phyloP scores from a whole-genome alignment of 2,888 invertebrate species.

The Sesia apiformis region DNA sequence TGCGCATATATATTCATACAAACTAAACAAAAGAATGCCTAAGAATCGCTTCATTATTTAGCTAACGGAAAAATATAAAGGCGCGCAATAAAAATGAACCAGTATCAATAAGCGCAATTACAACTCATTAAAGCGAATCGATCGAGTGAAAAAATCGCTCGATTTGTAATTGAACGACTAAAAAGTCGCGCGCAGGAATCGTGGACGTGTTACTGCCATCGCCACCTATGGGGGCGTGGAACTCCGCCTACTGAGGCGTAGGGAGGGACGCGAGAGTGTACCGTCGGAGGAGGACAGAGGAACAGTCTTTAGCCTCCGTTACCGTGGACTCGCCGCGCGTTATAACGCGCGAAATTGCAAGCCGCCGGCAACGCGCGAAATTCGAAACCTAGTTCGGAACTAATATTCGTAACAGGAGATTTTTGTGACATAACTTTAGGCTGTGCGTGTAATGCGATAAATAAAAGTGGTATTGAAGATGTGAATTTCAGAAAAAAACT shows the following conservation, averaged over 20 bases:
- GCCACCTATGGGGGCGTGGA: conserved; percentile 22
- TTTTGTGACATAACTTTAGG: too few species aligned
- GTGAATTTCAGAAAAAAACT: too few species aligned
- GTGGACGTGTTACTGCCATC: background rate
- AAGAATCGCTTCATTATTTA: too few species aligned
- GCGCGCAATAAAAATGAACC: conserved; percentile 15
- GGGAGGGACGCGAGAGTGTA: conserved; percentile 52
- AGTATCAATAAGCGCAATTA: conserved; percentile 62
- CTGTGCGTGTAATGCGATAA: too few species aligned
- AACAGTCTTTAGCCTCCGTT: conserved; percentile 53
- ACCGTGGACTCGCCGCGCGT: conserved; percentile 60
- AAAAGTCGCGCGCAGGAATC: conserved; percentile 28
- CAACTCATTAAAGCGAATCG: conserved; percentile 55
- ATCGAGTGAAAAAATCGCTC: conserved; percentile 41
- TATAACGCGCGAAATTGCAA: conserved; percentile 3
- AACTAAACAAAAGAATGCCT: too few species aligned
- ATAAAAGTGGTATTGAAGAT: too few species aligned
- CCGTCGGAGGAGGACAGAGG: conserved; percentile 51
- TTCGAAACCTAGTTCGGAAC: background rate
- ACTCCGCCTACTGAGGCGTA: conserved; percentile 56
- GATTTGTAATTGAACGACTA: conserved; percentile 27
- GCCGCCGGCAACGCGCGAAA: background rate
- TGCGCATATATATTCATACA: too few species aligned
- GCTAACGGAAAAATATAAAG: too few species aligned
- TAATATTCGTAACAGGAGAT: too few species aligned